phyloP scores from a whole-genome alignment of 2,113 vertebrate species.

The Myiozetetes cayanensis region DNA sequence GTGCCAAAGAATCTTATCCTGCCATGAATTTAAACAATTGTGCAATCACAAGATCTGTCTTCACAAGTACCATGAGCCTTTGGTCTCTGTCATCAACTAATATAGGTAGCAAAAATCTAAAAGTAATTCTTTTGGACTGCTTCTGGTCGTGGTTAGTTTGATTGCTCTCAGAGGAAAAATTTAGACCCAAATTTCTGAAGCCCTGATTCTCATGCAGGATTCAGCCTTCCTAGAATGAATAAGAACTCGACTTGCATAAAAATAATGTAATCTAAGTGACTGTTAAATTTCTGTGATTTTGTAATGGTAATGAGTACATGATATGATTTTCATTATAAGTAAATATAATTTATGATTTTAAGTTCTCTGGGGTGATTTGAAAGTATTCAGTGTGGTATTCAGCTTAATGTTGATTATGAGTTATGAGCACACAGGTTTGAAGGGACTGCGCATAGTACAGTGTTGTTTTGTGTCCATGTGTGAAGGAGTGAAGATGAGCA shows the following conservation, averaged over 20 bases:
- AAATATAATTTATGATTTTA: not conserved
- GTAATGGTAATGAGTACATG: not conserved
- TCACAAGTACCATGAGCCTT: not conserved
- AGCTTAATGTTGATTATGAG: not conserved
- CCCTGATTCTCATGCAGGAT: not conserved
- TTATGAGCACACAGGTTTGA: not conserved
- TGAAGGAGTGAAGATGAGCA: not conserved
- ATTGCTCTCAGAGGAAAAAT: not conserved
- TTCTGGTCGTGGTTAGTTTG: not conserved
- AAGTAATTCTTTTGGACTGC: not conserved
- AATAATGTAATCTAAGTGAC: not conserved
- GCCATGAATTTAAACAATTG: not conserved
- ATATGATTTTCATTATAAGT: not conserved
- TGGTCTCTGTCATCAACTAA: not conserved
- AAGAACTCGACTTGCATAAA: not conserved
- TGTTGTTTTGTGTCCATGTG: rapidly evolving
- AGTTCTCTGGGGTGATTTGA: not conserved
- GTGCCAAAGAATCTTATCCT: not conserved
- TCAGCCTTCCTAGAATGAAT: not conserved
- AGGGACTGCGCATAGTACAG: not conserved
- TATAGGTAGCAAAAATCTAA: not conserved
- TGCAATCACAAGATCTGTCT: not conserved
- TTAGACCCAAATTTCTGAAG: not conserved
- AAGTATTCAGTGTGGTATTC: not conserved
- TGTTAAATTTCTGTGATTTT: not conserved